Evolutionary conservation across 2,113 vertebrate genomes (phyloP), one percentile per base, ranked within the genome.

Genomic region (Promerops cafer): DNA sequence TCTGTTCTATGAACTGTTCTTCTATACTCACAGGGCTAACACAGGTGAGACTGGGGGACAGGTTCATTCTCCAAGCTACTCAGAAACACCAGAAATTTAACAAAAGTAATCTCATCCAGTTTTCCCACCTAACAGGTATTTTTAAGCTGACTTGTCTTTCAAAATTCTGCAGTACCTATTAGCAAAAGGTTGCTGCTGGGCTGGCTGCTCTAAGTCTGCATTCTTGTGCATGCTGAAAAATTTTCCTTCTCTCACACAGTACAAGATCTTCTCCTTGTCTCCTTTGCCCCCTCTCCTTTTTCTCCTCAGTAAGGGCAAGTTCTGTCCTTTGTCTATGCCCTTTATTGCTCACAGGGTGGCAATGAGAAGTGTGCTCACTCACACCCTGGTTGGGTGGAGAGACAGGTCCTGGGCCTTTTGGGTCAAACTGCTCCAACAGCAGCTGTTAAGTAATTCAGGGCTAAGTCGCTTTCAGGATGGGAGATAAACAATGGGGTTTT

Each of bases 201-300:
- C 13, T 30, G 10, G 26, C 53, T 80, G 42, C 10, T 66, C 5
- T 14, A 40, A 27, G 7, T 44, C 23, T 35, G 11, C 12, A 1
- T 8, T 39, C 18, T 10, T 42, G 33, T 7, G 7, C 23, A 33
- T 21, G 26, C 17, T 33, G 27, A 82, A 64, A 37, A 37, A 5
- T 3, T 26, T 64, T 54, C 8, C 1, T 64, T 60, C 30, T 59
- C 31, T 52, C 23, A 45, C 13, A 12, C 2, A 11, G 24, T 0
- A 54, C 30, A 65, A 75, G 24, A n/a, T 8, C 13, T 52, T 65
- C 7, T n/a, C 26, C 24, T 75, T n/a, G 7, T 33, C 47, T 47
- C 16, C 21, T 19, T 6, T 40, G 33, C 30, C 18, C 16, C 9
- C 6, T 10, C 11, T 3, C 16, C 7, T 13, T 53, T 11, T 50